These are phyloP conservation scores for Glareola pratincola DNA, from an alignment of 2,113 vertebrate species.

Conservation along the genomic window DNA sequence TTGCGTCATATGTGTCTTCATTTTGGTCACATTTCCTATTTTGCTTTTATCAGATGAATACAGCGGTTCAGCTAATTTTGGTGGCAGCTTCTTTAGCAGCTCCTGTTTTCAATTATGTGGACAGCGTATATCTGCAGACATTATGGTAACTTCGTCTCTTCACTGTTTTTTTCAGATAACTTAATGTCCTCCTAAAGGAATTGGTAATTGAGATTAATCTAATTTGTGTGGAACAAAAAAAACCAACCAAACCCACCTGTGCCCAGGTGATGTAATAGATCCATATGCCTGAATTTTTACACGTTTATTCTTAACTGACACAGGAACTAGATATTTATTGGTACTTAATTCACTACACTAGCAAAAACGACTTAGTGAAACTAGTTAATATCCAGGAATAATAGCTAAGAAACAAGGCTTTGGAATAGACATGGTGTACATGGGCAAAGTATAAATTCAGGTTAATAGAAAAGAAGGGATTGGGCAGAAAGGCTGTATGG, in stretches of 20 bases:
- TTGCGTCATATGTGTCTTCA: neutral
- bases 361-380: neutral
- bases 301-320: neutral
- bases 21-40: neutral
- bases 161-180: neutral
- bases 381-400: neutral
- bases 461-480: neutral
- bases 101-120: slow-evolving; percentile 93
- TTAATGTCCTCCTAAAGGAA: neutral
- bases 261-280: neutral
- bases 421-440: neutral
- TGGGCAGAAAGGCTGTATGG: neutral
- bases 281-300: neutral
- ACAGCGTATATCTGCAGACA: slow-evolving; percentile 88
- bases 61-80: slow-evolving; percentile 90
- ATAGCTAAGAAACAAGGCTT: neutral
- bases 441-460: neutral
- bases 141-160: slow-evolving; percentile 82
- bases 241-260: neutral
- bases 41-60: slow-evolving; percentile 84
- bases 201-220: neutral
- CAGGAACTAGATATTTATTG: neutral
- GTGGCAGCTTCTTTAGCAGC: slow-evolving; percentile 93
- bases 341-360: neutral
- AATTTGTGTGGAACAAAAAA: neutral